Conservation (phyloP, 2,797 vertebrate species). For the Phalloptychus januarius region DNA sequence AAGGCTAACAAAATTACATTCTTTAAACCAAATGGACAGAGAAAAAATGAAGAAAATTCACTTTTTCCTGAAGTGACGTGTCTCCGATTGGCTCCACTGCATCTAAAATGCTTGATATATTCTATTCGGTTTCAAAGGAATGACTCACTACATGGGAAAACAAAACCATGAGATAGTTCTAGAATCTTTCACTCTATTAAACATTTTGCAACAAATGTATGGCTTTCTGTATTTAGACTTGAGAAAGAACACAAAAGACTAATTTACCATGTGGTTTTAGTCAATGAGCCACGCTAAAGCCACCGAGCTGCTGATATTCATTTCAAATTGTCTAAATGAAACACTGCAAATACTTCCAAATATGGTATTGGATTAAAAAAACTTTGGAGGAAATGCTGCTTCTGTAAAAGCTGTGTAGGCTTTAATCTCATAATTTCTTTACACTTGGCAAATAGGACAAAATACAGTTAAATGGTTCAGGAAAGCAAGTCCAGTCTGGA, state of each 20-base stretch:
- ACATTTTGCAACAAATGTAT: not conserved
- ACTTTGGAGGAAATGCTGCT: not conserved
- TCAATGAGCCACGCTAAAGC: not conserved
- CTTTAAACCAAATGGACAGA: not conserved
- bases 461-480: not conserved
- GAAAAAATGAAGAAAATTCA: not conserved
- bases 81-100: not conserved
- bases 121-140: not conserved
- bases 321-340: not conserved
- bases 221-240: not conserved
- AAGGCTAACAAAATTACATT: slow-evolving; percentile 12
- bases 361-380: not conserved
- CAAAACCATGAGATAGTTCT: not conserved
- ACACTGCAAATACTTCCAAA: not conserved
- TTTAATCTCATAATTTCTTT: not conserved
- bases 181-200: not conserved
- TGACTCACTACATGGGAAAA: not conserved
- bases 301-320: not conserved
- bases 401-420: not conserved
- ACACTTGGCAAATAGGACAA: not conserved
- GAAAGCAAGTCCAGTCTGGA: not conserved
- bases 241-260: not conserved
- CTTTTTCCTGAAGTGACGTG: slow-evolving; percentile 3
- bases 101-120: slow-evolving; percentile 1
- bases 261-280: not conserved